Conservation (phyloP, 2,797 vertebrate species). For the Arctocebus calabarensis region DNA sequence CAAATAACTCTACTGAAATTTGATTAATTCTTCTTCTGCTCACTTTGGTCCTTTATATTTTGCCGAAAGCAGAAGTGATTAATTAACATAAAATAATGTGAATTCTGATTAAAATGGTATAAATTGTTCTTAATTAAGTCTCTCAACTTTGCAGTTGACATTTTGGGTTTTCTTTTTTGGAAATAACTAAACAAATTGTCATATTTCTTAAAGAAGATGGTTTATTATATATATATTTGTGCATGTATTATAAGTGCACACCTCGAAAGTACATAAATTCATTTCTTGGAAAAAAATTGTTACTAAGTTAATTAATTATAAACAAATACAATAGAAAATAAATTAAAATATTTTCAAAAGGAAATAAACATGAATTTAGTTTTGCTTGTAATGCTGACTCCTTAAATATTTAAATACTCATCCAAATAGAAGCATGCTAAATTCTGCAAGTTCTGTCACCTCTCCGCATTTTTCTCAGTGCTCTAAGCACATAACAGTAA, state of each 20-base stretch:
- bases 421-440: conserved; percentile 64
- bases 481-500: conserved; percentile 48
- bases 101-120: conserved; percentile 78
- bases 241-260: background rate
- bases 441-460: conserved; percentile 56
- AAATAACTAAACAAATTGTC: conserved; percentile 50
- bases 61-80: conserved; percentile 79
- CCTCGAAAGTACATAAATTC: background rate
- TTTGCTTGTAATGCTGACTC: conserved; percentile 62
- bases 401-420: conserved; percentile 38
- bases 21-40: conserved; percentile 65
- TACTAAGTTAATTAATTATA: conserved; percentile 45
- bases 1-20: conserved; percentile 53
- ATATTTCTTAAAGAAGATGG: background rate
- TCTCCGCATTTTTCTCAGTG: conserved; percentile 62
- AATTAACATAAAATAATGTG: conserved; percentile 80
- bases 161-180: conserved; percentile 57
- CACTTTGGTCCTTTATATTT: conserved; percentile 66
- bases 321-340: background rate
- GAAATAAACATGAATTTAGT: conserved; percentile 55
- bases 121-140: conserved; percentile 80
- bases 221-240: background rate
- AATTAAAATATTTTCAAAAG: conserved; percentile 29
- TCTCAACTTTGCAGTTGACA: conserved; percentile 72
- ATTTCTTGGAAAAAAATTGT: conserved; percentile 44